A percentile compares a stretch with the other conserved stretches of the same genome.
Conservation (phyloP, 2,888 invertebrate species). For the Sisyra nigra region DNA sequence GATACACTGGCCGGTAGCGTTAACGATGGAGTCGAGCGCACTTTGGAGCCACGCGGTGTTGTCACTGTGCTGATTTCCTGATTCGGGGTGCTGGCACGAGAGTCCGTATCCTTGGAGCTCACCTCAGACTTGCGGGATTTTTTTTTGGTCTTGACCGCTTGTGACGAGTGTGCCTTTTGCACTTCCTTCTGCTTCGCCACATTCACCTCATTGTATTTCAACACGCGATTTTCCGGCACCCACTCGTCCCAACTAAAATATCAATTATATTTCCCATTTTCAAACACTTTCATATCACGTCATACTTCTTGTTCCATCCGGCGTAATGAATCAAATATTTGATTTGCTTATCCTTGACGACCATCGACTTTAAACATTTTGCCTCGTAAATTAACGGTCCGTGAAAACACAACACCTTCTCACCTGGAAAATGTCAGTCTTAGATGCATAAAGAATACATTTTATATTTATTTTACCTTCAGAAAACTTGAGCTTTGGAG, state of each 20-base stretch:
- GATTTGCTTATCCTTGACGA: conserved; percentile 72
- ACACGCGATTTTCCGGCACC: conserved; percentile 80
- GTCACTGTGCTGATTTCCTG: conserved; percentile 27
- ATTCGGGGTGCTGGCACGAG: conserved; percentile 47
- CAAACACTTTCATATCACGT: too few species aligned
- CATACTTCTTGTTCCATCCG: conserved; percentile 96
- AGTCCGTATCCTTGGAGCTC: conserved; percentile 31
- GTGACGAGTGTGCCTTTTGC: conserved; percentile 59
- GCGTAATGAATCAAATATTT: conserved; percentile 93
- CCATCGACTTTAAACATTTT: conserved; percentile 74
- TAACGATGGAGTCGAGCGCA: conserved; percentile 12
- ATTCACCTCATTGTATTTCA: conserved; percentile 82
- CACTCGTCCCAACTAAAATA: conserved; percentile 69
- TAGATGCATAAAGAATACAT: too few species aligned
- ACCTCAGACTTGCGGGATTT: conserved; percentile 19
- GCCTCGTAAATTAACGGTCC: conserved; percentile 94
- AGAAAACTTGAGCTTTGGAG: conserved; percentile 54
- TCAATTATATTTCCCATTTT: too few species aligned
- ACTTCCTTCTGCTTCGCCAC: conserved; percentile 78
- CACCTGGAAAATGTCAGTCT: conserved; percentile 55
- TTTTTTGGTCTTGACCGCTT: conserved; percentile 50
- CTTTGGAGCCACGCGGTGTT: conserved; percentile 9
- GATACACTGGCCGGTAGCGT: conserved; percentile 13
- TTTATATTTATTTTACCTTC: conserved; percentile 38
- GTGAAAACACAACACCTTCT: conserved; percentile 88